phyloP scores from a whole-genome alignment of 1,140 invertebrate species.

The Muscidifurax raptorellus region DNA sequence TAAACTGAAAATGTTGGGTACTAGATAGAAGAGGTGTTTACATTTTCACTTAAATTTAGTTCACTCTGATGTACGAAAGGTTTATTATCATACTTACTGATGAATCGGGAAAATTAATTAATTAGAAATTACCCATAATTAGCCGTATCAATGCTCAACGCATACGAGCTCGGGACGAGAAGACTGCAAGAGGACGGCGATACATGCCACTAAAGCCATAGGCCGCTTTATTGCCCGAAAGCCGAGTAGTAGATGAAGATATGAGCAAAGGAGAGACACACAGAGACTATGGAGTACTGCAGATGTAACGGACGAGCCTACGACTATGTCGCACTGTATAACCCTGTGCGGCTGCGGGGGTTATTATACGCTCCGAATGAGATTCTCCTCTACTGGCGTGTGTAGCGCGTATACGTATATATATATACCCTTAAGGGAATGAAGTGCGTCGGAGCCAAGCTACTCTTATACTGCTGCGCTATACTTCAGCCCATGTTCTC shows the following conservation, averaged over 20 bases:
- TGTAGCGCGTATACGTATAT: not conserved
- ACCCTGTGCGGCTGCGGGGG: too few species aligned
- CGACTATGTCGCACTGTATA: not conserved
- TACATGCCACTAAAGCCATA: not conserved
- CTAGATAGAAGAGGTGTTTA: not conserved
- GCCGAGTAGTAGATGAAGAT: not conserved
- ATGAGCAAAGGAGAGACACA: not conserved
- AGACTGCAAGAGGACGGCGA: not conserved
- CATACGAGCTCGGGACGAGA: not conserved
- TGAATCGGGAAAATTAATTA: too few species aligned
- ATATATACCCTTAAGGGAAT: not conserved
- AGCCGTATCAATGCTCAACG: too few species aligned
- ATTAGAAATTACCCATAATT: too few species aligned
- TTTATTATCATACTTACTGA: too few species aligned
- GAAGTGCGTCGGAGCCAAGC: not conserved
- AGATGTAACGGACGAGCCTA: not conserved
- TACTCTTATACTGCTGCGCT: not conserved
- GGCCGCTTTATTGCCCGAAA: not conserved
- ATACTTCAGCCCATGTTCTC: not conserved
- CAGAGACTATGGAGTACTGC: not conserved
- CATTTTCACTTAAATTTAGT: too few species aligned
- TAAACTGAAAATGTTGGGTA: not conserved
- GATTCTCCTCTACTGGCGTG: too few species aligned
- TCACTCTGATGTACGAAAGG: too few species aligned
- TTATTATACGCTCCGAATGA: not conserved